Percentiles rank a stretch among this genome's conserved stretches.
These are phyloP conservation scores for Eidolon helvum DNA, from an alignment of 2,113 vertebrate genomes.

Conservation along the genomic window DNA sequence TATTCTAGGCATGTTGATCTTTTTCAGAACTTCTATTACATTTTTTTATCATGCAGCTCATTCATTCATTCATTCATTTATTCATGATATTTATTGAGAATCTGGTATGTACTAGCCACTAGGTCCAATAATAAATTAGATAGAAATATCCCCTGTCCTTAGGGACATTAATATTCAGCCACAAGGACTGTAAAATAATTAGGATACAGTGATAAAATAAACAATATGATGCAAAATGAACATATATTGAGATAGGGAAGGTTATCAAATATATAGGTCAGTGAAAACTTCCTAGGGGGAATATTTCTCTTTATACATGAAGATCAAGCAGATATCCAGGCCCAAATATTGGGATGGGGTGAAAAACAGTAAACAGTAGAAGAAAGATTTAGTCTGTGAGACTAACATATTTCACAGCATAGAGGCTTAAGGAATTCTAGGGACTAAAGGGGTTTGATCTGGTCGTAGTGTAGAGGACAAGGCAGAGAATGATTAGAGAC, in stretches of 20 bases:
- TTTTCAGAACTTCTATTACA: not conserved
- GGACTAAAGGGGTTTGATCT: not conserved
- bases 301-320: not conserved
- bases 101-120: not conserved
- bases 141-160: not conserved
- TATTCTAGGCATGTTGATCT: not conserved
- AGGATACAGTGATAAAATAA: not conserved
- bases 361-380: not conserved
- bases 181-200: not conserved
- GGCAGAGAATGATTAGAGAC: not conserved
- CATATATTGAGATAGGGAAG: not conserved
- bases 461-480: not conserved
- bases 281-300: not conserved
- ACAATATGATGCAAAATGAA: not conserved
- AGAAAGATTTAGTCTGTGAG: not conserved
- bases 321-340: not conserved
- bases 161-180: not conserved
- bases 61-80: not conserved
- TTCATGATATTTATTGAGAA: not conserved
- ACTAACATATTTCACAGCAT: not conserved
- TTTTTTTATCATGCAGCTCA: not conserved
- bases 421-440: not conserved
- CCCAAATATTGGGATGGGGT: fast-evolving
- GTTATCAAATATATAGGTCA: not conserved
- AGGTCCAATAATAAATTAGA: not conserved